phyloP scores from a whole-genome alignment of 2,797 vertebrate genomes.

The Xiphorhynchus erythropygius region DNA sequence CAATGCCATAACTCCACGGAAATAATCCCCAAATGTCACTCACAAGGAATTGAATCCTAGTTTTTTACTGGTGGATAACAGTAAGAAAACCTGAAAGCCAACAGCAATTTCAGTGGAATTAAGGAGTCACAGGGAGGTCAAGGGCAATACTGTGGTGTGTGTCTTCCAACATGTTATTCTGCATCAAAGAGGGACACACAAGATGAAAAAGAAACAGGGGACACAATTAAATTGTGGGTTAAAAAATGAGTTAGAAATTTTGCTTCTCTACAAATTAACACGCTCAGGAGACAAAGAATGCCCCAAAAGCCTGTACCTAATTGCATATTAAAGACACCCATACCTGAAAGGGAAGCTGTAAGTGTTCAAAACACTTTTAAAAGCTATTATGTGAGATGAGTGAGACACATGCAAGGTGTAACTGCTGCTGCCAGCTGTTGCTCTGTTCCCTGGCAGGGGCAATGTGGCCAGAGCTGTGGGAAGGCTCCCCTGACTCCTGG shows the following conservation, averaged over 20 bases:
- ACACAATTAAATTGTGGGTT: background rate
- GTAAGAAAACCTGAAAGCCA: background rate
- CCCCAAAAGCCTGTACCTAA: background rate
- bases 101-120: background rate
- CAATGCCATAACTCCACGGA: background rate
- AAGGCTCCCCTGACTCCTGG: background rate
- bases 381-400: background rate
- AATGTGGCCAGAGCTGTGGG: background rate
- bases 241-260: background rate
- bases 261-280: background rate
- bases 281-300: background rate
- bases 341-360: background rate
- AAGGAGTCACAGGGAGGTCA: background rate
- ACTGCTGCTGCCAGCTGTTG: background rate
- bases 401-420: background rate
- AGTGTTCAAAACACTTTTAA: background rate
- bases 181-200: background rate
- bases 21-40: background rate
- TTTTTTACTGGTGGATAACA: background rate
- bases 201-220: background rate
- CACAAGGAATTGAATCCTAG: background rate
- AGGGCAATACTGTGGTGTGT: background rate
- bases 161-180: background rate
- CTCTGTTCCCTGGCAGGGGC: background rate
- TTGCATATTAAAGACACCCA: fast-evolving